Percentiles rank a stretch among this genome's conserved stretches.
Conservation (phyloP, 64 coral and sea anemone genomes). For the Montipora foliosa region DNA sequence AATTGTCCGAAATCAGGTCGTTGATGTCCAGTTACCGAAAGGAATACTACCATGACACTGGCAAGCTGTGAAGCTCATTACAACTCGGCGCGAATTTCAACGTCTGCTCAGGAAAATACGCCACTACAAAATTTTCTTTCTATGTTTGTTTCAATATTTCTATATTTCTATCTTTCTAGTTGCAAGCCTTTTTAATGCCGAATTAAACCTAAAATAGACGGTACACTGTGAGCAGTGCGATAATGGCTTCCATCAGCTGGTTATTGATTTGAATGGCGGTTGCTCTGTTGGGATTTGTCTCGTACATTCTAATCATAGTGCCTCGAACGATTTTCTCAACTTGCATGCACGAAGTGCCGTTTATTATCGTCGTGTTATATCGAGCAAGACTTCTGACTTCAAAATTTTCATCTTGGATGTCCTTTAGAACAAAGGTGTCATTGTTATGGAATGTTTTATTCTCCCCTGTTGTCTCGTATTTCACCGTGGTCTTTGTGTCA, state of each 20-base stretch:
- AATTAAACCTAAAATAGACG: too few relatives aligned
- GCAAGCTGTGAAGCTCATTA: too few relatives aligned
- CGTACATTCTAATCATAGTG: slow-evolving; percentile 37
- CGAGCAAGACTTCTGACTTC: slow-evolving; percentile 7
- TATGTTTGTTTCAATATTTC: too few relatives aligned
- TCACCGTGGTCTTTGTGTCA: neutral
- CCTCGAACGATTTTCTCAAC: slow-evolving; percentile 4
- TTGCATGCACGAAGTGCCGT: slow-evolving; percentile 16
- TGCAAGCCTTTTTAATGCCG: too few relatives aligned
- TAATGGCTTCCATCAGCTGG: neutral
- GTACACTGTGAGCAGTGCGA: neutral
- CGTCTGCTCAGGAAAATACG: too few relatives aligned
- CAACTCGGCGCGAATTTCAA: too few relatives aligned
- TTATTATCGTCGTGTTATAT: slow-evolving; percentile 10
- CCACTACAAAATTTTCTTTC: too few relatives aligned
- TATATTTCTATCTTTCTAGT: too few relatives aligned
- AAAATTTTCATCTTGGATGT: slow-evolving; percentile 7
- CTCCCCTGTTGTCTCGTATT: neutral
- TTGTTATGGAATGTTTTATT: neutral
- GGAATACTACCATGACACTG: too few relatives aligned
- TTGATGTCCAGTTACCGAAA: too few relatives aligned
- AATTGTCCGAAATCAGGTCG: too few relatives aligned
- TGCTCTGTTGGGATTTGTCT: slow-evolving; percentile 30
- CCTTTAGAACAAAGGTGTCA: neutral
- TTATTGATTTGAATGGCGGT: neutral